Evolutionary conservation across 2,113 vertebrate species (phyloP).

Genomic region (Seriola quinqueradiata): DNA sequence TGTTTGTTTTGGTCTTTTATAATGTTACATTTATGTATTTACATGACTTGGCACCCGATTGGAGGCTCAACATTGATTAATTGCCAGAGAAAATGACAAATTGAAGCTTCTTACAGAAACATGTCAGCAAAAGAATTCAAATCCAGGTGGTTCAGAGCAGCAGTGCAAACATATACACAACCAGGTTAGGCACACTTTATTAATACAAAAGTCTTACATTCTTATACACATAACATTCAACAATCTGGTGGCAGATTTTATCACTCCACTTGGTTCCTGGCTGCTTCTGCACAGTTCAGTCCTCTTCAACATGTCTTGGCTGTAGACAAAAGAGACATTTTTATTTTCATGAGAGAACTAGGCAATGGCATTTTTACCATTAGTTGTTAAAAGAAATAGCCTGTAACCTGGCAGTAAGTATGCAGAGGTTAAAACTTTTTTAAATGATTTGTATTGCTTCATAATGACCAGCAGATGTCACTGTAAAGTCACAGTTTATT

Average conservation of each 20-base stretch:
- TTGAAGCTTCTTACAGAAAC: too few species aligned
- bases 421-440: not conserved
- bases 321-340: conserved; percentile 12
- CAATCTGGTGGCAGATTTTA: not conserved
- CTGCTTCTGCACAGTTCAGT: conserved; percentile 24
- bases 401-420: not conserved
- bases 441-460: not conserved
- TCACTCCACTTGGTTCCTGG: not conserved
- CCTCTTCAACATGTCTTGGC: conserved; percentile 42
- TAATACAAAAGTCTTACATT: conserved; percentile 61
- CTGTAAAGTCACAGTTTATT: not conserved
- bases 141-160: not conserved
- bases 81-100: too few species aligned
- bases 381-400: not conserved
- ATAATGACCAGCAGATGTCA: conserved; percentile 58
- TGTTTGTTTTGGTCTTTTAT: not conserved
- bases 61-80: not conserved
- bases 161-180: not conserved
- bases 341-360: not conserved
- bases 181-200: conserved; percentile 53
- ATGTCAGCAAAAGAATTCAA: not conserved
- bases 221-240: conserved; percentile 48
- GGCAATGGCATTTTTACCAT: not conserved
- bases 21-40: not conserved
- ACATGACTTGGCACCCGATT: not conserved